Base-by-base conservation (phyloP, 2,113 vertebrate species). In the Oplegnathus fasciatus region DNA sequence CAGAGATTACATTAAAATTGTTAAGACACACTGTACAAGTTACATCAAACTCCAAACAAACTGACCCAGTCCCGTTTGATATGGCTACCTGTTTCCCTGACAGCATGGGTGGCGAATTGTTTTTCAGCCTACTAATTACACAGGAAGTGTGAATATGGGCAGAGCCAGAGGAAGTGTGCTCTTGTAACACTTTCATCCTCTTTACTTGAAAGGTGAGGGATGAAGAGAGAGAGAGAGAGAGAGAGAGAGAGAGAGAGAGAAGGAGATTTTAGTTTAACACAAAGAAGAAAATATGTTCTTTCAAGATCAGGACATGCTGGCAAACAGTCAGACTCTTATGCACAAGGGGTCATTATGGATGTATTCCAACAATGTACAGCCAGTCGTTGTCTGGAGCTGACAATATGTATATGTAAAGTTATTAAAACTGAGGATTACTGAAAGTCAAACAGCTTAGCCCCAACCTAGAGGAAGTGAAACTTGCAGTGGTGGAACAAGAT, bases 61-160 rank as follows among this genome's bases (percentile, higher is more conserved):
- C 14, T 71, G 48, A 57, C 30, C 34, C 30, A 13, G 57, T 61
- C n/a, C 20, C 7, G 28, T 62, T 14, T 64, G 20, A 69, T 74
- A 72, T 58, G 20, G 10, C 26, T 75, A 52, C 73, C 42, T 11
- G 24, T 40, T 28, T 72, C 58, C 42, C 58, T 60, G 40, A 76
- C 74, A 57, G 61, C 32, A 34, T 65, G 65, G 54, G 34, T 70
- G 52, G 3, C 69, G 42, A 77, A 74, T 62, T 61, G 28, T 66
- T 73, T 73, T 78, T 76, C 44, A 75, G 34, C 28, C 55, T 13
- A 68, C 67, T 77, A 80, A 81, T 85, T 69, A 81, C 34, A 62
- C 70, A 77, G 79, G 64, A 87, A 87, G 55, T 84, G 40, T 50
- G 58, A 89, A 76, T 74, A 80, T 83, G 72, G 69, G 20, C 67